Evolutionary conservation across 2,888 invertebrate genomes (phyloP).

Genomic region (Lycocerus yunnanus): DNA sequence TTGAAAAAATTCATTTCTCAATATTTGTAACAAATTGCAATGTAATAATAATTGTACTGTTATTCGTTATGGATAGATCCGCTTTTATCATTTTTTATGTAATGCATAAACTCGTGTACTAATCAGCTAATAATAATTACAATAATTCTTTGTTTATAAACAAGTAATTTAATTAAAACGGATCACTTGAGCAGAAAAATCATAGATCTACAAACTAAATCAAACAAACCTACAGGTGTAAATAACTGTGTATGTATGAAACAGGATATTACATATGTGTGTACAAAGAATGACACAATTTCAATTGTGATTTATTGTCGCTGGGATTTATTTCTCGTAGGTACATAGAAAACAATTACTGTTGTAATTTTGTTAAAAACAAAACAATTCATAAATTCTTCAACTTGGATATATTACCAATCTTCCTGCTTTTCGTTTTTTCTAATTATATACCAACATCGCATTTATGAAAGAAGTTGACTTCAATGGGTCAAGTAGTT

Average conservation of each 20-base stretch:
- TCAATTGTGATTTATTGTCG: neutral
- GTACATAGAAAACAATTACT: neutral
- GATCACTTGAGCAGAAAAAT: neutral
- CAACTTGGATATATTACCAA: too few species aligned
- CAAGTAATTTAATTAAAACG: neutral
- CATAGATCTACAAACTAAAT: neutral
- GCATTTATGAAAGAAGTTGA: too few species aligned
- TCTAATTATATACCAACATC: too few species aligned
- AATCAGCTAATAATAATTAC: neutral
- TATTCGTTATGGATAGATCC: neutral
- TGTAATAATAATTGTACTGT: neutral
- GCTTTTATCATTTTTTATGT: neutral
- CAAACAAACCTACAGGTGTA: neutral
- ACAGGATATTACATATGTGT: neutral
- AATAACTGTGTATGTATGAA: neutral
- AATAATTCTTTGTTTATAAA: neutral
- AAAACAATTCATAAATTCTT: too few species aligned
- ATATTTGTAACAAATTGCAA: neutral
- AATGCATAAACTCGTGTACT: neutral
- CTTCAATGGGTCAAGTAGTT: too few species aligned
- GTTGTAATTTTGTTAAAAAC: neutral
- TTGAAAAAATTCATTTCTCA: too few species aligned
- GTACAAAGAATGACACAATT: neutral
- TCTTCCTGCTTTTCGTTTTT: too few species aligned
- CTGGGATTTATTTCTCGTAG: neutral